A percentile compares a stretch with the other conserved stretches of the same genome.
phyloP scores from a whole-genome alignment of 2,113 vertebrate species.

The Leucopsar rothschildi region DNA sequence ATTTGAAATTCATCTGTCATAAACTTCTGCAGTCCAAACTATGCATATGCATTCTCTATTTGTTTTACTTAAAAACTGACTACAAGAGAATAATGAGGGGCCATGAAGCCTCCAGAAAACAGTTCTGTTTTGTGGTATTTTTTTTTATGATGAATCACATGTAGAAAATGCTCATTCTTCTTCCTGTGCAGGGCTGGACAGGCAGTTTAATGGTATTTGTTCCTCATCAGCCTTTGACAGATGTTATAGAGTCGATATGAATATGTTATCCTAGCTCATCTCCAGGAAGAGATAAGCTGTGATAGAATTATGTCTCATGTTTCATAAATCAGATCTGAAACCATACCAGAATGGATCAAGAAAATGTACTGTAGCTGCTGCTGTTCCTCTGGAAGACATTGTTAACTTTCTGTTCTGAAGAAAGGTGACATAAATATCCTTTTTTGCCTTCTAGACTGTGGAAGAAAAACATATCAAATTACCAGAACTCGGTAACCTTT shows the following conservation, averaged over 20 bases:
- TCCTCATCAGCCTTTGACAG: conserved; percentile 24
- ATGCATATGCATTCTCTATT: neutral
- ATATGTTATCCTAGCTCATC: neutral
- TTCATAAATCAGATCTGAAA: neutral
- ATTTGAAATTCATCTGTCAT: neutral
- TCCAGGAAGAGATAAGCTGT: conserved; percentile 3
- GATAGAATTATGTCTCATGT: conserved; percentile 11
- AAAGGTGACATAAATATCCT: neutral
- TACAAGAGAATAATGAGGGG: neutral
- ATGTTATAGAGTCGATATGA: neutral
- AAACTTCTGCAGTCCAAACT: neutral
- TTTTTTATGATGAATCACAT: neutral
- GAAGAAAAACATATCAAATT: neutral
- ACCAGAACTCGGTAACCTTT: neutral
- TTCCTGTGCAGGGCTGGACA: neutral
- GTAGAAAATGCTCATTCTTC: neutral
- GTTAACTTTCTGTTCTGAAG: neutral
- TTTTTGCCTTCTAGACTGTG: neutral
- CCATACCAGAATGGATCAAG: neutral
- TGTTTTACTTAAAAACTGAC: neutral
- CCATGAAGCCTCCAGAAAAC: neutral
- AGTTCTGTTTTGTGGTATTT: neutral
- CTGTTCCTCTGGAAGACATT: neutral
- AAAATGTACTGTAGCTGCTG: neutral
- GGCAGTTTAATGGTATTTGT: conserved; percentile 16